Base-by-base conservation (phyloP, 2,888 invertebrate genomes). In the Orthosia cruda region DNA sequence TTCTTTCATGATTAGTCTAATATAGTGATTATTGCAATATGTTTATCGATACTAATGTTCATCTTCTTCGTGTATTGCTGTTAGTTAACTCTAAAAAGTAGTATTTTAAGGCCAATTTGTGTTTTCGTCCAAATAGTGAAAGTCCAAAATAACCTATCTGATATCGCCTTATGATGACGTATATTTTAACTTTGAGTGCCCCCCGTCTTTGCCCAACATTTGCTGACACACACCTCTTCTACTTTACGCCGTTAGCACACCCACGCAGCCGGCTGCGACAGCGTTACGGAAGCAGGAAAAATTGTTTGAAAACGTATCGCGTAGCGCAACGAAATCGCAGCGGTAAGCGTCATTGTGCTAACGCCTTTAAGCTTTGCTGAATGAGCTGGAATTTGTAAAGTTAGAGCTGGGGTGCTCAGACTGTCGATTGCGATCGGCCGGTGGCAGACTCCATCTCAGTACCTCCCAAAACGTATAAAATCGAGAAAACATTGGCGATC, bases 341-440 rank as follows among this genome's bases (percentile, higher is more conserved):
- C 77, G 77, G 77, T 77, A 77, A 77, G 77, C 77, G 77, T 77
- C 80, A 77, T 80, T 77, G 77, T 77, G 77, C 77, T 77, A 77
- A 77, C 80, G 77, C 77, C 77, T 77, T 79, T 76, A 79, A 74
- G 58, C 47, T 72, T 77, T 79, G 77, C 77, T 77, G 80, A 58
- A 77, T 77, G 52, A 72, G 63, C 72, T 77, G 20, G 15, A 18
- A 45, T 15, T 55, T 61, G 20, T 61, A 15, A 61, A 45, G 20
- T 61, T 61, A 61, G 61, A 15, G 61, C 61, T 45, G 61, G 61
- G 61, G 45, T 61, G 45, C 45, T 61, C 45, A 61, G 15, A 45
- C 61, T 61, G 45, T 61, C 59, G 13, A 20, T n/a, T 12, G n/a
- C 52, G 11, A 40, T 40, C 9, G 40, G 40, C 40, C 40, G 7